Evolutionary conservation across 2,888 invertebrate species (phyloP), one percentile per base, ranked within the genome.

Genomic region (Cistogaster globosa): DNA sequence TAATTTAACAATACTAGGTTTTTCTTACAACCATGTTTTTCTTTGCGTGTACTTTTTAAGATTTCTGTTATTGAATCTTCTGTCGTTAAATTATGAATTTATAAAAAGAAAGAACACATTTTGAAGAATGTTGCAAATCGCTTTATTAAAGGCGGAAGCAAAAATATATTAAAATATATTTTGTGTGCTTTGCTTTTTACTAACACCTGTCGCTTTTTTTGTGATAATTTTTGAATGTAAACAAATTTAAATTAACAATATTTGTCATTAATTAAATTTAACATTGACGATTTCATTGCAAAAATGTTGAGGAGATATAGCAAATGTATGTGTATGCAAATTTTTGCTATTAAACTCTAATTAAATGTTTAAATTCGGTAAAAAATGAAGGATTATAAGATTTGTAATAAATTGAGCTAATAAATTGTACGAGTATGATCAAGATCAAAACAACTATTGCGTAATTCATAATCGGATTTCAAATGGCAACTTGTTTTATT

Each of bases 381-480:
- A 51, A 26, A 71, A 48, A 71, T 72, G 63, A 57, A 72, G 63
- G 38, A 72, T 65, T 72, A 38, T 45, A 51, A n/a, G 22, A 67
- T 76, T 57, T 65, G 32, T 75, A 45, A 45, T 75, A 57, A 67
- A 62, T 69, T 62, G 11, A 57, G 53, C 22, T 36, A 68, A 22
- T 22, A 36, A 51, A 68, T 16, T 65, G 32, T 76, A 32, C 65
- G 20, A 77, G 32, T 76, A 32, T 75, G 20, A 77, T 63, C 78
- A 63, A 68, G 60, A 60, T 69, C 16, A 63, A 7, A 32, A 26
- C 58, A 77, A 53, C 14, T 60, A 36, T 42, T 55, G 16, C 62
- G 18, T 53, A 7, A 55, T 42, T 55, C 18, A 42, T 18, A 69
- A 16, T 57, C 9, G 1, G 63, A 18, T 67, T 36, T 16, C 16